A percentile compares a stretch with the other conserved stretches of the same genome.
Evolutionary conservation across 2,797 vertebrate genomes (phyloP).

Genomic region (Chiloscyllium punctatum): DNA sequence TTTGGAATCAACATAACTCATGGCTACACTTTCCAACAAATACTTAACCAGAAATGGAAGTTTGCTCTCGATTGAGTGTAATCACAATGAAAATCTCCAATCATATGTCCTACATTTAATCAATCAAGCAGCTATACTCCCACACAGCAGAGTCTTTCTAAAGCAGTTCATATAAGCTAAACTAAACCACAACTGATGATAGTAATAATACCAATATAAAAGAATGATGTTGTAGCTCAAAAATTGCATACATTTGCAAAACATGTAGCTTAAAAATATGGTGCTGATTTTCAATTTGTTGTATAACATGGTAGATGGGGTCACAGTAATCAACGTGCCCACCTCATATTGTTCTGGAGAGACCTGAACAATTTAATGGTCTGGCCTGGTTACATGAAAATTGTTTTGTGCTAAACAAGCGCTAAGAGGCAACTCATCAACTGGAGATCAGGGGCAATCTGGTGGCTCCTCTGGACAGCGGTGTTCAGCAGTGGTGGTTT

Average conservation of each 20-base stretch:
- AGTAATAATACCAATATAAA: background rate
- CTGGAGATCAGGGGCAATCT: background rate
- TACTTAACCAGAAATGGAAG: background rate
- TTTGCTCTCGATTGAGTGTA: background rate
- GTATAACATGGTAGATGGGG: background rate
- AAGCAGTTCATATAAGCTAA: background rate
- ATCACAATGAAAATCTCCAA: slow-evolving; percentile 9
- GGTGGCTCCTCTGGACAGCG: background rate
- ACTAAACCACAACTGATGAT: background rate
- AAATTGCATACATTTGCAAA: background rate
- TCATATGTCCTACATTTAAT: background rate
- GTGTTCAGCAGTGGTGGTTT: background rate
- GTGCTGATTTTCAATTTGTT: background rate
- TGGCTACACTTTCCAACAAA: background rate
- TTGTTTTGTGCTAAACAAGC: background rate
- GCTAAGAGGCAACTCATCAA: background rate
- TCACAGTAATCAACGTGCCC: background rate
- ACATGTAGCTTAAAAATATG: background rate
- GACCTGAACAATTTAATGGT: background rate
- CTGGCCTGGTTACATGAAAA: background rate
- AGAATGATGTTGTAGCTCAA: background rate
- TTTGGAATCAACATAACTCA: background rate
- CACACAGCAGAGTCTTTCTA: background rate
- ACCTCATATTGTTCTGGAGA: background rate
- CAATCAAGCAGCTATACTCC: slow-evolving; percentile 10